These are phyloP conservation scores for Salminus brasiliensis DNA, from an alignment of 2,113 vertebrate genomes.

Conservation along the genomic window DNA sequence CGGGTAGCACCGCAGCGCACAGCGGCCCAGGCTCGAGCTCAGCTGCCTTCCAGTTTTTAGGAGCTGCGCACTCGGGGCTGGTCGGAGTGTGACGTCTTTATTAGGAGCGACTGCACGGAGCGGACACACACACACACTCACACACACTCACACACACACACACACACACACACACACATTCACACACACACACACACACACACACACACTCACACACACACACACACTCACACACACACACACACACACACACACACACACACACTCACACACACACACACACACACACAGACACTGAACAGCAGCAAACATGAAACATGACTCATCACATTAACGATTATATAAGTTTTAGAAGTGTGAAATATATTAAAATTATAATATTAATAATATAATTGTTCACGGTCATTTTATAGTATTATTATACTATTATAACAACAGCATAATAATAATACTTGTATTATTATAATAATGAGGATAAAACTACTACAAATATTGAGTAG, in stretches of 20 bases:
- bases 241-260: background rate
- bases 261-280: background rate
- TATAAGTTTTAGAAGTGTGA: background rate
- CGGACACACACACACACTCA: background rate
- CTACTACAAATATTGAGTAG: no score
- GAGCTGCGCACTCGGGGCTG: constrained; percentile 77
- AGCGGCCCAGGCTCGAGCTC: background rate
- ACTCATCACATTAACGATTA: background rate
- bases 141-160: background rate
- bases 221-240: background rate
- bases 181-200: background rate
- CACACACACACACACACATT: background rate
- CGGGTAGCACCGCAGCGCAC: constrained; percentile 8
- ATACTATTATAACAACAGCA: no score
- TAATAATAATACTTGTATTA: no score
- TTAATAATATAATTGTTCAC: background rate
- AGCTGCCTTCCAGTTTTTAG: constrained; percentile 39
- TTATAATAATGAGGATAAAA: no score
- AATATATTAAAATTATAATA: background rate
- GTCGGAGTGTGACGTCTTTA: constrained; percentile 78
- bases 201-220: no score
- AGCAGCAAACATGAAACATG: background rate
- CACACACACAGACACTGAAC: background rate
- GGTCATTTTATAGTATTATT: no score
- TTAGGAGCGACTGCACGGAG: constrained; percentile 59